A percentile compares a stretch with the other conserved stretches of the same genome.
These are phyloP conservation scores for Origma solitaria DNA, from an alignment of 2,113 vertebrate species.

Conservation along the genomic window DNA sequence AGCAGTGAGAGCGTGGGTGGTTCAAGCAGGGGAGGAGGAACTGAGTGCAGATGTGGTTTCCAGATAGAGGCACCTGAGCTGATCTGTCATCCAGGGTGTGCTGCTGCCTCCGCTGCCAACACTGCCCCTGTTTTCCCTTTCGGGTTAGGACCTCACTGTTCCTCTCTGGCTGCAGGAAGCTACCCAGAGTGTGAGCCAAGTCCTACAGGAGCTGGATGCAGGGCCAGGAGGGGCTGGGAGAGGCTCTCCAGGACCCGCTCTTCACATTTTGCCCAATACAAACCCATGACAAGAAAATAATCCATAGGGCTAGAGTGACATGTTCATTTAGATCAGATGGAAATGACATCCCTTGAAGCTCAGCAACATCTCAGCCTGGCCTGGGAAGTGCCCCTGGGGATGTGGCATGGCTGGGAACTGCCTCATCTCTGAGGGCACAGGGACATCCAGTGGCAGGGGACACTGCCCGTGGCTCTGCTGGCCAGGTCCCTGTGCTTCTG, in stretches of 20 bases:
- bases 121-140: neutral
- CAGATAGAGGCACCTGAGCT: neutral
- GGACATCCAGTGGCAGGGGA: neutral
- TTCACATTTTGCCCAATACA: neutral
- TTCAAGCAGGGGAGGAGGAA: neutral
- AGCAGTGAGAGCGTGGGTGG: neutral
- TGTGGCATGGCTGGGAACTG: neutral
- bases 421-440: neutral
- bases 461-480: neutral
- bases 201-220: rapidly evolving
- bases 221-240: neutral
- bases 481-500: neutral
- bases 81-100: neutral
- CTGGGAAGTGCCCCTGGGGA: neutral
- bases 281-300: neutral
- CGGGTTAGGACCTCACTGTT: neutral
- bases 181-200: neutral
- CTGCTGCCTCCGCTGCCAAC: neutral
- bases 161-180: neutral
- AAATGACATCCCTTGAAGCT: rapidly evolving
- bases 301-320: neutral
- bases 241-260: neutral
- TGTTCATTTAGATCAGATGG: neutral
- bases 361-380: neutral
- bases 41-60: neutral